Conservation (phyloP, 2,888 invertebrate genomes). For the Trichopoda pennipes region DNA sequence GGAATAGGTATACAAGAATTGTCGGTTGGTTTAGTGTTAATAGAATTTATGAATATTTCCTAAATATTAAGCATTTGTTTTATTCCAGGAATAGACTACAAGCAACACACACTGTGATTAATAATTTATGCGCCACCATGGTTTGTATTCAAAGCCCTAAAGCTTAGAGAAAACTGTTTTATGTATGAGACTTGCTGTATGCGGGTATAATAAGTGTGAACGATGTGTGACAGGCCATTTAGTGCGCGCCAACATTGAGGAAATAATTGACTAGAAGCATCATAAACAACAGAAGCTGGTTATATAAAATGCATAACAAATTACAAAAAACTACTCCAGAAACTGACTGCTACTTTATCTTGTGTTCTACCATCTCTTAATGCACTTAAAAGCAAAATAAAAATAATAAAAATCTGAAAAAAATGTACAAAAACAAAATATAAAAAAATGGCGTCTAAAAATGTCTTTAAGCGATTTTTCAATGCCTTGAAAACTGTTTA, state of each 20-base stretch:
- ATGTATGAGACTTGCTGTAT: neutral
- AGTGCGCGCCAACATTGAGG: conserved; percentile 14
- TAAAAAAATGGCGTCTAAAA: conserved; percentile 6
- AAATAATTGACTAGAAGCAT: conserved; percentile 22
- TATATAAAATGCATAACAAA: conserved; percentile 28
- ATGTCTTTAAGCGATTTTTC: neutral
- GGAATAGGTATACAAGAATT: too few species aligned
- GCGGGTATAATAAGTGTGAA: conserved; percentile 46
- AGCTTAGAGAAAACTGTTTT: neutral
- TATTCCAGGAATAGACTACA: neutral
- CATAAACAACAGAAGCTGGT: conserved; percentile 8
- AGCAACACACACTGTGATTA: neutral
- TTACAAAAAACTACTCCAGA: neutral
- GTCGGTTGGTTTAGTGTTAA: too few species aligned
- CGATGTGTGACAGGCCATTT: conserved; percentile 16
- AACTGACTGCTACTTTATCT: conserved; percentile 5
- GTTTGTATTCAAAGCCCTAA: conserved; percentile 33
- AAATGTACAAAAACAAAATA: neutral
- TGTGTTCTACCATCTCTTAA: conserved; percentile 6
- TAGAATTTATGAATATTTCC: conserved; percentile 11
- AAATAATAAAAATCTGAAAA: neutral
- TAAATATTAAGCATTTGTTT: conserved; percentile 9
- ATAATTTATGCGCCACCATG: neutral
- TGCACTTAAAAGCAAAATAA: neutral
- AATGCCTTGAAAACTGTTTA: too few species aligned